Conservation (phyloP, 2,797 vertebrate species). For the Odontamblyopus lacepedii region DNA sequence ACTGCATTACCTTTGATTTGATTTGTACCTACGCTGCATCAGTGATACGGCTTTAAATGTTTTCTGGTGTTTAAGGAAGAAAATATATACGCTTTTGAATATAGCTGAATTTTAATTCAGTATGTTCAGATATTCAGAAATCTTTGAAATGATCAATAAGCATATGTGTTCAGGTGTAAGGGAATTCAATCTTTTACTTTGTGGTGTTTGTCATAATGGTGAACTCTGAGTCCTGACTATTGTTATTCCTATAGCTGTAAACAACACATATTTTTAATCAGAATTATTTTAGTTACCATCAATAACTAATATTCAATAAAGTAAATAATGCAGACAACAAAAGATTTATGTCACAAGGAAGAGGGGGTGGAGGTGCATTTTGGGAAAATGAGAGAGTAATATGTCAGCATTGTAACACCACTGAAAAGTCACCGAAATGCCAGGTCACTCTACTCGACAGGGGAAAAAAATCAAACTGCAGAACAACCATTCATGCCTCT, state of each 20-base stretch:
- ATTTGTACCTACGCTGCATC: no score
- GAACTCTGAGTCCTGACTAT: neutral
- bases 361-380: slow-evolving; percentile 13
- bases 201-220: neutral
- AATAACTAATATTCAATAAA: neutral
- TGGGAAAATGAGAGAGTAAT: slow-evolving; percentile 65
- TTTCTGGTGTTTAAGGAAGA: no score
- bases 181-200: neutral
- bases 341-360: slow-evolving; percentile 15
- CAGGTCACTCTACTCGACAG: slow-evolving; percentile 75
- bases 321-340: slow-evolving; percentile 7
- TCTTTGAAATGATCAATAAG: no score
- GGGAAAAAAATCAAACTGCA: slow-evolving; percentile 58
- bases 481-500: slow-evolving; percentile 21
- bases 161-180: neutral
- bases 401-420: slow-evolving; percentile 74
- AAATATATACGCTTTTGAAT: no score
- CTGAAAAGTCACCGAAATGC: slow-evolving; percentile 85
- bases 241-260: neutral
- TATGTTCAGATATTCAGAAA: no score
- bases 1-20: neutral
- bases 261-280: no score
- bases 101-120: no score
- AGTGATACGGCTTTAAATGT: no score
- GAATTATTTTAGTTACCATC: neutral